Evolutionary conservation across 2,888 invertebrate genomes (phyloP).

Genomic region (Eustalomyia histrio): DNA sequence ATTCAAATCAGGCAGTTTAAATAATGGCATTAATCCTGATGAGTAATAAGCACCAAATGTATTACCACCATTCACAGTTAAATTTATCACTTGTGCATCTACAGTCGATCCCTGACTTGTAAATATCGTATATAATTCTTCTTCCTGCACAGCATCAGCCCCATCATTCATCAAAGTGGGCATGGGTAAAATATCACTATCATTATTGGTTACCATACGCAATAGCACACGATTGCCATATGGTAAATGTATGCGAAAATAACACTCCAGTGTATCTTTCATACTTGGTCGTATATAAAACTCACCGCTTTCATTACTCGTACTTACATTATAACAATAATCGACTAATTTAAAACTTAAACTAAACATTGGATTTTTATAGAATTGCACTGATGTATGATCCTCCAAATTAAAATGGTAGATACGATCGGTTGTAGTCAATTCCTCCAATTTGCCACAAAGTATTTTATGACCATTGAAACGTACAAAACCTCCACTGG

Average conservation of each 20-base stretch:
- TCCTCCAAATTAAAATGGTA: conserved; percentile 82
- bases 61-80: conserved; percentile 68
- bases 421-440: conserved; percentile 82
- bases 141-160: conserved; percentile 38
- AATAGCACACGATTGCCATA: conserved; percentile 84
- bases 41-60: conserved; percentile 50
- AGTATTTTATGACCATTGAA: conserved; percentile 80
- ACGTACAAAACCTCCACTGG: conserved; percentile 82
- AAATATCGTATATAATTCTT: conserved; percentile 67
- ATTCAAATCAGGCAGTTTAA: conserved; percentile 49
- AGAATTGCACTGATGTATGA: conserved; percentile 81
- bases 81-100: conserved; percentile 70
- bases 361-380: conserved; percentile 84
- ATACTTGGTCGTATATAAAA: conserved; percentile 83
- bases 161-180: conserved; percentile 41
- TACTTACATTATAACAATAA: conserved; percentile 86
- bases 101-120: conserved; percentile 68
- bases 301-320: conserved; percentile 83
- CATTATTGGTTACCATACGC: conserved; percentile 80
- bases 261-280: conserved; percentile 82
- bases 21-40: conserved; percentile 47
- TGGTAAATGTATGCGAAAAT: conserved; percentile 85
- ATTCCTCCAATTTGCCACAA: conserved; percentile 87
- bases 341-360: conserved; percentile 85
- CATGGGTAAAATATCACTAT: conserved; percentile 68